Evolutionary conservation across 1,140 invertebrate genomes (phyloP), one percentile per base, ranked within the genome.

Genomic region (Heliconius nattereri): DNA sequence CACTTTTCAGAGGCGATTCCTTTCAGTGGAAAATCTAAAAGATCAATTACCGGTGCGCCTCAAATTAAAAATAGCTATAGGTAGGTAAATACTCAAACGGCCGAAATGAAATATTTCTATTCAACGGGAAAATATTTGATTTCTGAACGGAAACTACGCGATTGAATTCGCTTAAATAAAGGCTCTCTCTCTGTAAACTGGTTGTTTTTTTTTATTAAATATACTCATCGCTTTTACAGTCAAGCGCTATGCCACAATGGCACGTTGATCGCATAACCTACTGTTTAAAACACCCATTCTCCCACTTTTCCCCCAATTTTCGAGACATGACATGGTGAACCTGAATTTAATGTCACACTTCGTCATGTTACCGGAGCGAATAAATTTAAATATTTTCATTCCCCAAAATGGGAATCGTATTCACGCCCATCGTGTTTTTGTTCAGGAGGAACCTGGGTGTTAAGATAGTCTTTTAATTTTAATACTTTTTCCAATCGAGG

Each of bases 11-110:
- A 66, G 11, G 20, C 60, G 11, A 26, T 66, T 66, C 23, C 60
- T 66, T 29, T 66, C 60, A 66, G 26, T 66, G 60, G 60, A 16
- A 16, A 66, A 66, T 66, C 60, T 29, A 66, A 66, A 66, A 66
- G 23, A 66, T 66, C 60, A 66, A 66, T 66, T 66, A 66, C 26
- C 60, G 60, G 23, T 29, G 60, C 11, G 60, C 26, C 60, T 66
- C 60, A 66, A 66, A 66, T 29, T 66, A 66, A 66, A 66, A 66
- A 66, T 66, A 66, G 23, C 60, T 66, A 66, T 66, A 29, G 23
- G 26, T 45, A 66, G 23, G 9, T 66, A 66, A 66, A 66, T 29
- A 29, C 26, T 29, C 60, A 66, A 66, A 29, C 60, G 60, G 23
- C 16, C 60, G 11, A 26, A 66, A 66, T 23, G 60, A 66, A 66